These are phyloP conservation scores for Drosophila cracens DNA, from an alignment of 2,888 invertebrate species.

Conservation along the genomic window DNA sequence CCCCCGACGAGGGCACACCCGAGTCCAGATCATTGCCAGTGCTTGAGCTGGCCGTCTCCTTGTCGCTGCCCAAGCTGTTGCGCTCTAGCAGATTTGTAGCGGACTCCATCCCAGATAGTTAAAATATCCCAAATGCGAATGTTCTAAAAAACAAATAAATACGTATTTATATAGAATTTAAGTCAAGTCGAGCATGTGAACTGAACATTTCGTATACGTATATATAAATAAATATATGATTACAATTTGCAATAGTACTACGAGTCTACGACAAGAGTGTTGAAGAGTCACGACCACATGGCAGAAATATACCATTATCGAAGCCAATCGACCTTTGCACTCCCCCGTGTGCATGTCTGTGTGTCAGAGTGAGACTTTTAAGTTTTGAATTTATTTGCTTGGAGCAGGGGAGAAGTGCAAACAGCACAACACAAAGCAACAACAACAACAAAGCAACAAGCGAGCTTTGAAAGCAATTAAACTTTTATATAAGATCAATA, in stretches of 20 bases:
- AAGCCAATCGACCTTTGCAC: slow-evolving; percentile 35
- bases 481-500: slow-evolving; percentile 51
- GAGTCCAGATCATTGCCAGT: slow-evolving; percentile 35
- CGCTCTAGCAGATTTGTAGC: slow-evolving; percentile 29
- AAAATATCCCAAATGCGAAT: slow-evolving; percentile 26
- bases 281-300: slow-evolving; percentile 23
- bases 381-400: slow-evolving; percentile 6
- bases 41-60: slow-evolving; percentile 7
- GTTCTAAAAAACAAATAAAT: slow-evolving; percentile 11
- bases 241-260: slow-evolving; percentile 8
- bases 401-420: slow-evolving; percentile 1
- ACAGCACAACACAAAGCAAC: slow-evolving; percentile 1
- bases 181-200: slow-evolving; percentile 6
- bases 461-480: slow-evolving; percentile 35
- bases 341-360: neutral
- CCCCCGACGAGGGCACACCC: slow-evolving; percentile 42
- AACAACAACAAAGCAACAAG: slow-evolving; percentile 28
- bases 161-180: neutral
- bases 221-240: too few species aligned
- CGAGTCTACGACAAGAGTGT: neutral
- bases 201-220: neutral
- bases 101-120: slow-evolving; percentile 33
- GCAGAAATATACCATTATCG: slow-evolving; percentile 9
- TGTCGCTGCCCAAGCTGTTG: slow-evolving; percentile 34
- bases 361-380: slow-evolving; percentile 4